Conservation (phyloP, 2,113 vertebrate species). For the Pygoscelis adeliae region DNA sequence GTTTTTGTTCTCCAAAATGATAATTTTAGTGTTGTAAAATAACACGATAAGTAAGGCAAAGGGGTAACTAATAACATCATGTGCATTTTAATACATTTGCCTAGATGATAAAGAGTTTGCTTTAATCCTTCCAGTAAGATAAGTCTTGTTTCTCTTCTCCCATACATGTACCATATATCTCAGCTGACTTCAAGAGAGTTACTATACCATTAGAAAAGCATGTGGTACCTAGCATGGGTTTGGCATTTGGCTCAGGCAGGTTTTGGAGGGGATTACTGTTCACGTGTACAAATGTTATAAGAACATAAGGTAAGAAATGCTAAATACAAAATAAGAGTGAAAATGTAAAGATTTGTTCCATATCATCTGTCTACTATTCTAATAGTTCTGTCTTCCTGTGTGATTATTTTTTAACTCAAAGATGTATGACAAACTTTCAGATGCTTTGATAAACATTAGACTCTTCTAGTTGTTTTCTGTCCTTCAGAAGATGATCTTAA, state of each 20-base stretch:
- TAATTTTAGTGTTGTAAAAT: background rate
- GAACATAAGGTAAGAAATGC: background rate
- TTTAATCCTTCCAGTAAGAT: background rate
- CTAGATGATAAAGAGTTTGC: background rate
- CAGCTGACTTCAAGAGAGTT: background rate
- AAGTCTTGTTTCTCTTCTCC: background rate
- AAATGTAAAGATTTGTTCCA: background rate
- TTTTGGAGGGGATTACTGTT: background rate
- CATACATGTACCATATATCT: background rate
- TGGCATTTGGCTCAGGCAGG: background rate
- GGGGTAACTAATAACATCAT: background rate
- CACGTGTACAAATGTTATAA: background rate
- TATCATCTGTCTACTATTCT: background rate
- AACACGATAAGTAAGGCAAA: background rate
- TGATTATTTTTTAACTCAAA: background rate
- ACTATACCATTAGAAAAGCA: background rate
- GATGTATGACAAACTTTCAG: background rate
- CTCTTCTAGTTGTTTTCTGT: background rate
- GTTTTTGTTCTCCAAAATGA: background rate
- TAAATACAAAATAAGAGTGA: background rate
- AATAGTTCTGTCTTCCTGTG: background rate
- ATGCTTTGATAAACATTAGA: background rate
- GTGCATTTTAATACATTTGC: background rate
- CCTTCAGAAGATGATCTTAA: background rate
- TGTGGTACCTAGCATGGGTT: background rate